Conservation (phyloP, 2,888 invertebrate genomes). For the Latrodectus elegans region DNA sequence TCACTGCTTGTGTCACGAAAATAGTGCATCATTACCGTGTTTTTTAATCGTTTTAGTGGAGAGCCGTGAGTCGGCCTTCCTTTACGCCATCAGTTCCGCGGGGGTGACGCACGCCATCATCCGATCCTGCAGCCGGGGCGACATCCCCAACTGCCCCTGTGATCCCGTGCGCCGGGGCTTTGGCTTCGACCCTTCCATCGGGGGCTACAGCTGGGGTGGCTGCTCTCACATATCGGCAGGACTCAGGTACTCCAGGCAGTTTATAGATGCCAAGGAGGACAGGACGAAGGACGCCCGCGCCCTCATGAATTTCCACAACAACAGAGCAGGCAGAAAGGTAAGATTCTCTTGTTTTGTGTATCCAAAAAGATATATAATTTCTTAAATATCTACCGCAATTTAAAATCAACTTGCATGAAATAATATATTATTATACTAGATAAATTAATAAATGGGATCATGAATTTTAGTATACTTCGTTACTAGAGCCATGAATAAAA, state of each 20-base stretch:
- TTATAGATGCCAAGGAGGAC: constrained; percentile 74
- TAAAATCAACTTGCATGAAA: no score
- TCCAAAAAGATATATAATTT: no score
- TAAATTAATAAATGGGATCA: no score
- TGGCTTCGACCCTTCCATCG: constrained; percentile 23
- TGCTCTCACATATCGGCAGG: constrained; percentile 75
- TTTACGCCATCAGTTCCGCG: constrained; percentile 71
- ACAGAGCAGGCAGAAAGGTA: constrained; percentile 71
- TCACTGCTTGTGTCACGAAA: no score
- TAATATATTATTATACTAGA: no score
- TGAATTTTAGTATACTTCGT: no score
- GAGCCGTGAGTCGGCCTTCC: constrained; percentile 71
- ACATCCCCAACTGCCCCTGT: constrained; percentile 70
- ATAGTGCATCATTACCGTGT: not conserved
- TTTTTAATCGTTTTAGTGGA: constrained; percentile 64
- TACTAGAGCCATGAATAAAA: no score
- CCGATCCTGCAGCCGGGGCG: constrained; percentile 70
- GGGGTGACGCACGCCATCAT: constrained; percentile 71
- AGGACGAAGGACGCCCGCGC: constrained; percentile 70
- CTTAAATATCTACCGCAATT: no score
- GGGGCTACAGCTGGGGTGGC: constrained; percentile 74
- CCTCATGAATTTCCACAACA: constrained; percentile 71
- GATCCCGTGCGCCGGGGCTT: constrained; percentile 64
- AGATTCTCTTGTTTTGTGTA: not conserved
- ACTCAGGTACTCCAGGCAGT: constrained; percentile 73